These are phyloP conservation scores for Alexandromys fortis DNA, from an alignment of 2,113 vertebrate species.

Conservation along the genomic window DNA sequence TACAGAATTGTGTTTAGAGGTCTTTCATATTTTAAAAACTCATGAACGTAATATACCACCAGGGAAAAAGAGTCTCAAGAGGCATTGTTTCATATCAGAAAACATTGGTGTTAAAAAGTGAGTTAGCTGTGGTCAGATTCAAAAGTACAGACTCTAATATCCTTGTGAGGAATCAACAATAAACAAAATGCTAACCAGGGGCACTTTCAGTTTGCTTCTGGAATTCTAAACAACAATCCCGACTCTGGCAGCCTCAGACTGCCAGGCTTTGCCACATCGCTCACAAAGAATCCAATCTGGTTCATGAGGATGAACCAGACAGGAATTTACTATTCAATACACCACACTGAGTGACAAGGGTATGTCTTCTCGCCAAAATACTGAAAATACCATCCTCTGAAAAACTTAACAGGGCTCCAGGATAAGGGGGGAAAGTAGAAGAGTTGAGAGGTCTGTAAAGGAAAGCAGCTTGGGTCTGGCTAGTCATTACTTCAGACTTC, in stretches of 20 bases:
- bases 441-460: not conserved
- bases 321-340: too few relatives aligned
- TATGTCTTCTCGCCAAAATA: not conserved
- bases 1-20: not conserved
- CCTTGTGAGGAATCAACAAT: not conserved
- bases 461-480: too few relatives aligned
- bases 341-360: not conserved
- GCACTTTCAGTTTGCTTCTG: not conserved
- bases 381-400: not conserved
- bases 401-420: not conserved
- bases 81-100: not conserved
- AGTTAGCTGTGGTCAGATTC: not conserved
- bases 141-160: not conserved
- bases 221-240: not conserved
- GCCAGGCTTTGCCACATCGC: not conserved
- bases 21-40: conserved; percentile 18
- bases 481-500: not conserved
- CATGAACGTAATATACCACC: conserved; percentile 1
- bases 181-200: not conserved
- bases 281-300: not conserved
- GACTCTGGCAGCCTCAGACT: too few relatives aligned
- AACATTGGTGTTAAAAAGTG: not conserved
- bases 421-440: not conserved
- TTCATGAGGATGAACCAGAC: not conserved
- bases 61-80: not conserved